Evolutionary conservation across 2,797 vertebrate species (phyloP).

Genomic region (Halcyon badia): DNA sequence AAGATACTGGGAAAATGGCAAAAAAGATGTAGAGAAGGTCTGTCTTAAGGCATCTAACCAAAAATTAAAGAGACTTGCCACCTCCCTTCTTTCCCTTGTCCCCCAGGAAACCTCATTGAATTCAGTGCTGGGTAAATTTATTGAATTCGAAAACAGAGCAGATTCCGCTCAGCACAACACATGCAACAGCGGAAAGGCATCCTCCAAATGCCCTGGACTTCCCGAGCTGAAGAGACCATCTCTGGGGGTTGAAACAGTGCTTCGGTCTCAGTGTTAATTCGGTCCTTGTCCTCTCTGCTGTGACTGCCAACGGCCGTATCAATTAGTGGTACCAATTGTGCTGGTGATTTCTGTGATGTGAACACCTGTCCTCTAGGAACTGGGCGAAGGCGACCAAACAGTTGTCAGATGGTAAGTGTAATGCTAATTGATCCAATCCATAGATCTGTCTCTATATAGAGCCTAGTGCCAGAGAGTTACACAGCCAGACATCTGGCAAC

Average conservation of each 20-base stretch:
- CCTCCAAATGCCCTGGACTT: background rate
- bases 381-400: constrained; percentile 80
- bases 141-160: background rate
- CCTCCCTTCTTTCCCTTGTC: background rate
- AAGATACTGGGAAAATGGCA: background rate
- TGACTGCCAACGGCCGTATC: constrained; percentile 76
- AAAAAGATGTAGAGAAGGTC: background rate
- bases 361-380: constrained; percentile 84
- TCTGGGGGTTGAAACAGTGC: constrained; percentile 44
- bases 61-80: background rate
- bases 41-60: background rate
- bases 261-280: constrained; percentile 67
- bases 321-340: constrained; percentile 80
- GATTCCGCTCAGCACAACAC: constrained; percentile 26
- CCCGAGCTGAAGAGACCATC: constrained; percentile 50
- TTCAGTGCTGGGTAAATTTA: constrained; percentile 4
- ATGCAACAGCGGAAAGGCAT: background rate
- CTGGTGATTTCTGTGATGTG: constrained; percentile 75
- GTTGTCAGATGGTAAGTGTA: constrained; percentile 86
- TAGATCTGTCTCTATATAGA: constrained; percentile 79
- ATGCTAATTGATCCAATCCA: constrained; percentile 83
- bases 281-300: constrained; percentile 72
- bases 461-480: constrained; percentile 80
- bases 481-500: constrained; percentile 84
- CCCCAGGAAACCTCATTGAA: background rate